These are phyloP conservation scores for Gadus chalcogrammus DNA, from an alignment of 2,113 vertebrate species.

Conservation along the genomic window DNA sequence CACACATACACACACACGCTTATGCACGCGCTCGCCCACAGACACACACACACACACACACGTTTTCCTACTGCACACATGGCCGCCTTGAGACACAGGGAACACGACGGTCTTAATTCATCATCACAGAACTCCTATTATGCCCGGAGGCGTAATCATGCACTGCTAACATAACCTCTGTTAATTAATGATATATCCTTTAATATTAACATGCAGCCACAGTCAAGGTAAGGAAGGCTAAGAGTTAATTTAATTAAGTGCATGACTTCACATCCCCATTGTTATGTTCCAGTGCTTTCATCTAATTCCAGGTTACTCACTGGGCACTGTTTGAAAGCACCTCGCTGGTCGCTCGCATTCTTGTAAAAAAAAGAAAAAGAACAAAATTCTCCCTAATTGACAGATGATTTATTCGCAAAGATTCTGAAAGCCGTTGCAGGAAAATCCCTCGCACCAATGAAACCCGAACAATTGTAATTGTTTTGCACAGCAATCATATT, in stretches of 20 bases:
- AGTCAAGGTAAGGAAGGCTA: slow-evolving; percentile 53
- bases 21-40: not conserved
- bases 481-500: not conserved
- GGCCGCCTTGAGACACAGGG: slow-evolving; percentile 42
- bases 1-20: not conserved
- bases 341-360: slow-evolving; percentile 35
- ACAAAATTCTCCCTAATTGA: slow-evolving; percentile 20
- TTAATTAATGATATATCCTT: slow-evolving; percentile 65
- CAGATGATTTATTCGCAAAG: slow-evolving; percentile 8
- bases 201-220: slow-evolving; percentile 54
- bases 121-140: slow-evolving; percentile 40
- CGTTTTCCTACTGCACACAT: slow-evolving; percentile 38
- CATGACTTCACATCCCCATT: slow-evolving; percentile 43
- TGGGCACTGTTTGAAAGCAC: slow-evolving; percentile 35
- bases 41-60: not conserved
- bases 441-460: not conserved
- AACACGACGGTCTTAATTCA: slow-evolving; percentile 43
- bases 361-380: slow-evolving; percentile 23
- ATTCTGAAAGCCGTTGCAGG: slow-evolving; percentile 24
- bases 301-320: slow-evolving; percentile 43
- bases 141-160: slow-evolving; percentile 45
- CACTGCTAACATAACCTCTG: slow-evolving; percentile 53
- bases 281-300: slow-evolving; percentile 50
- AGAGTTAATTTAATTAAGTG: slow-evolving; percentile 66
- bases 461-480: not conserved